A percentile compares a stretch with the other conserved stretches of the same genome.
Evolutionary conservation across 2,888 invertebrate species (phyloP).

Genomic region (Pimpla rufipes): DNA sequence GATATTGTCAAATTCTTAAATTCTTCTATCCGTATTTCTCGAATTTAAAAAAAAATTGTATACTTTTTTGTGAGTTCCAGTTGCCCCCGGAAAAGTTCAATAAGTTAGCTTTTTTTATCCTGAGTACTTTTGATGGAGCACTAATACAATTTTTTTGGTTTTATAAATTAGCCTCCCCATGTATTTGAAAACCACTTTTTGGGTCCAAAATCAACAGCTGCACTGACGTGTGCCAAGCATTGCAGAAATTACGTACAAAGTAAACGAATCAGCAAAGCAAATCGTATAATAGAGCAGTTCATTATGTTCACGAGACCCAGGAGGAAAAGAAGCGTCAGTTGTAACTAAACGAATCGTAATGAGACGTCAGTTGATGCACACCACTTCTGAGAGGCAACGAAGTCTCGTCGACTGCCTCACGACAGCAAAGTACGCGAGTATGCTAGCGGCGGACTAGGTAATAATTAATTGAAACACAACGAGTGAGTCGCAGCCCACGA

Average conservation of each 20-base stretch:
- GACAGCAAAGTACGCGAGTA: slow-evolving; percentile 53
- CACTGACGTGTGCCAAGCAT: not conserved
- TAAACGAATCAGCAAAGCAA: slow-evolving; percentile 50
- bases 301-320: slow-evolving; percentile 23
- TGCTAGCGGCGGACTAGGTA: slow-evolving; percentile 50
- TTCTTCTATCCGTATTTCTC: too few species aligned
- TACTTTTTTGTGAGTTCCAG: too few species aligned
- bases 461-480: slow-evolving; percentile 61
- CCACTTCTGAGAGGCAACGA: slow-evolving; percentile 29
- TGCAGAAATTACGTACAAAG: slow-evolving; percentile 16
- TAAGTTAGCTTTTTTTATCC: too few species aligned
- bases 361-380: slow-evolving; percentile 56
- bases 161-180: too few species aligned
- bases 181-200: too few species aligned
- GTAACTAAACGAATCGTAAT: slow-evolving; percentile 66
- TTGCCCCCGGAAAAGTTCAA: too few species aligned
- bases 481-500: slow-evolving; percentile 35
- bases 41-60: too few species aligned
- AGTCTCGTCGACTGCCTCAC: slow-evolving; percentile 43
- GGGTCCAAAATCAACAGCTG: too few species aligned
- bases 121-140: too few species aligned
- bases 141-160: too few species aligned
- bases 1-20: too few species aligned
- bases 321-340: slow-evolving; percentile 29
- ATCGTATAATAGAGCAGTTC: slow-evolving; percentile 65